A percentile compares a stretch with the other conserved stretches of the same genome.
Conservation (phyloP, 2,888 invertebrate species). For the Pyrgus malvae region DNA sequence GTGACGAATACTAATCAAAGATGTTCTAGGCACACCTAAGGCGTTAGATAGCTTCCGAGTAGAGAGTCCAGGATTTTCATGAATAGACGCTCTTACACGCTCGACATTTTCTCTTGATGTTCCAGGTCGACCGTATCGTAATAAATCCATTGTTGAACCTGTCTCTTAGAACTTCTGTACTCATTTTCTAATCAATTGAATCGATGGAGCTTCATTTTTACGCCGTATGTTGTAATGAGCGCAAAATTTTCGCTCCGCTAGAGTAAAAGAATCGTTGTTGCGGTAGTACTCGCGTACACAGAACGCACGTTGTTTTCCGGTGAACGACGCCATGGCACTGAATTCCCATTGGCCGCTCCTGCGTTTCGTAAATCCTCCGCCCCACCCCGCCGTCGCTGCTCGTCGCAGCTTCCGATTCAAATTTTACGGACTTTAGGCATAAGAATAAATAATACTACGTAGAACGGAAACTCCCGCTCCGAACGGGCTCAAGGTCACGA, state of each 20-base stretch:
- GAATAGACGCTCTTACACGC: slow-evolving; percentile 30
- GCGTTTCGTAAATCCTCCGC: slow-evolving; percentile 22
- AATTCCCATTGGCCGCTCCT: slow-evolving; percentile 32
- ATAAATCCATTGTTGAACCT: slow-evolving; percentile 1
- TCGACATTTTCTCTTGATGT: slow-evolving; percentile 33
- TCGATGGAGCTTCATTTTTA: slow-evolving; percentile 4
- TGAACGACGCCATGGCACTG: slow-evolving; percentile 37
- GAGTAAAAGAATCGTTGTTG: slow-evolving; percentile 35
- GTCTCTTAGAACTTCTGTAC: slow-evolving; percentile 14
- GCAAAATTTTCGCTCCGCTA: slow-evolving; percentile 34
- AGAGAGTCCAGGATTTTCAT: slow-evolving; percentile 32
- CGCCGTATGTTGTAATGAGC: slow-evolving; percentile 29
- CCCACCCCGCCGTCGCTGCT: too few species aligned
- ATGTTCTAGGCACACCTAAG: slow-evolving; percentile 28
- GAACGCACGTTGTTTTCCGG: slow-evolving; percentile 34
- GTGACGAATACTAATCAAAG: slow-evolving; percentile 29
- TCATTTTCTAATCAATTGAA: slow-evolving; percentile 17
- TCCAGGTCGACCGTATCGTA: slow-evolving; percentile 32
- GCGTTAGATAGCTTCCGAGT: slow-evolving; percentile 34
- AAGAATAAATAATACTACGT: too few species aligned
- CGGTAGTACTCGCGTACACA: slow-evolving; percentile 35
- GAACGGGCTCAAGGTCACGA: too few species aligned
- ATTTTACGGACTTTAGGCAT: too few species aligned
- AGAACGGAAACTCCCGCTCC: too few species aligned
- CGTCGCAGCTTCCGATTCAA: too few species aligned